Percentiles rank a stretch among this genome's conserved stretches.
Evolutionary conservation across 2,888 invertebrate genomes (phyloP).

Genomic region (Cheilosia impressa): DNA sequence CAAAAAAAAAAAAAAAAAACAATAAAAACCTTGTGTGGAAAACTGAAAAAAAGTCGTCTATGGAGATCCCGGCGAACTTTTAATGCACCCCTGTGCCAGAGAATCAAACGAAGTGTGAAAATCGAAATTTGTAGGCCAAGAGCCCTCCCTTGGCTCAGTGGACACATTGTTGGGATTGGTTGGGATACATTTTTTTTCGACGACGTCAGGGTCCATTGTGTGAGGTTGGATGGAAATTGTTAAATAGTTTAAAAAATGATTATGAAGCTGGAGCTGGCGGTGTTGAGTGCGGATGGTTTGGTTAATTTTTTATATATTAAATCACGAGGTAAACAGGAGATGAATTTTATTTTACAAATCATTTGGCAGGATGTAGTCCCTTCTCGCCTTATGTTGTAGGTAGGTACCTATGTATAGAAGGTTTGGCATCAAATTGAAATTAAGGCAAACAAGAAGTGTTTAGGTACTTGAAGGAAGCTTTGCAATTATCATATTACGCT

Average conservation of each 20-base stretch:
- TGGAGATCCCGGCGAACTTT: slow-evolving; percentile 44
- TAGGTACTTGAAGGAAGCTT: not conserved
- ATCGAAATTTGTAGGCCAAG: slow-evolving; percentile 73
- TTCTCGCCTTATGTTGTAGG: not conserved
- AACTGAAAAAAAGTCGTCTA: slow-evolving; percentile 15
- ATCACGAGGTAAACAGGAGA: slow-evolving; percentile 10
- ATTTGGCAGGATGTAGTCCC: slow-evolving; percentile 32
- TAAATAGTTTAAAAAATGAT: slow-evolving; percentile 72
- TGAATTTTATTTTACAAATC: slow-evolving; percentile 49
- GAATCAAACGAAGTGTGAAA: slow-evolving; percentile 75
- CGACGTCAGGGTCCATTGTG: slow-evolving; percentile 28
- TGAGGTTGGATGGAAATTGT: slow-evolving; percentile 55
- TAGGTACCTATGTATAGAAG: slow-evolving; percentile 5
- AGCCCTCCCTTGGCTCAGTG: slow-evolving; percentile 62
- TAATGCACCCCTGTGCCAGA: slow-evolving; percentile 71
- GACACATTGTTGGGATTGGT: slow-evolving; percentile 61
- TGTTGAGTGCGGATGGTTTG: slow-evolving; percentile 1
- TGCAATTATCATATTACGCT: too few species aligned
- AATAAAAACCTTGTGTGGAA: not conserved
- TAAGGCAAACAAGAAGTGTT: not conserved
- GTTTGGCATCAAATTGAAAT: not conserved
- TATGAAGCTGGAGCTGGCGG: slow-evolving; percentile 41
- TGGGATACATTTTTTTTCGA: slow-evolving; percentile 19
- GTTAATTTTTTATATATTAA: slow-evolving; percentile 5
- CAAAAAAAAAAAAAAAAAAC: not conserved